Evolutionary conservation across 2,113 vertebrate species (phyloP), one percentile per base, ranked within the genome.

Genomic region (Amblyornis subalaris): DNA sequence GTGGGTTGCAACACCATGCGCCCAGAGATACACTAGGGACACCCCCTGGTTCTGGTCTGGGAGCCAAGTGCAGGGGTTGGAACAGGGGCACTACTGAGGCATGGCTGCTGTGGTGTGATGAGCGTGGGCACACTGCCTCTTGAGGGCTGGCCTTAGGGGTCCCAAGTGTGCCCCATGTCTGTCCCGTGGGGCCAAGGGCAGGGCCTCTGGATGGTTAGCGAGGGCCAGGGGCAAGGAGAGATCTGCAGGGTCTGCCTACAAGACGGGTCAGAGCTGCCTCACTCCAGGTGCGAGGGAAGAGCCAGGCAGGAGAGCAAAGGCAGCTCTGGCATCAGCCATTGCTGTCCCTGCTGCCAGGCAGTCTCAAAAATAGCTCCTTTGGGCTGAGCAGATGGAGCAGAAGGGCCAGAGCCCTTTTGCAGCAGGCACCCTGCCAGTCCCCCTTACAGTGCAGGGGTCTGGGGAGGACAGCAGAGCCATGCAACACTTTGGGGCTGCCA

Each of bases 181-280:
- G 60, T 36, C 19, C 42, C 2, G 1, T 10, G 31, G 26, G 42
- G 12, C 29, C 29, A 51, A 20, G 22, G 29, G 1, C 29, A 70
- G 42, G 25, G 26, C 10, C 2, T 45, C 29, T 42, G 64, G 14
- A 36, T 5, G 2, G 18, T 66, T 33, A 76, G 24, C 5, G 19
- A 71, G 57, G 50, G 38, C 24, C 0, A 0, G 14, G n/a, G 25
- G 2, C n/a, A 74, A 50, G 31, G 36, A 31, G 20, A 57, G 14
- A 61, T 67, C 33, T 40, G 6, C 0, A 0, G 47, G 42, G 14
- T 74, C 55, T 81, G 17, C 57, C 40, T 65, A n/a, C 0, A 6
- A 14, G 33, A 36, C 21, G 40, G 9, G 26, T 65, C 29, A 72
- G 76, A 73, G 55, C 12, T 20, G 16, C 10, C 29, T 65, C 2